Conservation (phyloP, 2,113 vertebrate genomes). For the Capreolus pygargus region DNA sequence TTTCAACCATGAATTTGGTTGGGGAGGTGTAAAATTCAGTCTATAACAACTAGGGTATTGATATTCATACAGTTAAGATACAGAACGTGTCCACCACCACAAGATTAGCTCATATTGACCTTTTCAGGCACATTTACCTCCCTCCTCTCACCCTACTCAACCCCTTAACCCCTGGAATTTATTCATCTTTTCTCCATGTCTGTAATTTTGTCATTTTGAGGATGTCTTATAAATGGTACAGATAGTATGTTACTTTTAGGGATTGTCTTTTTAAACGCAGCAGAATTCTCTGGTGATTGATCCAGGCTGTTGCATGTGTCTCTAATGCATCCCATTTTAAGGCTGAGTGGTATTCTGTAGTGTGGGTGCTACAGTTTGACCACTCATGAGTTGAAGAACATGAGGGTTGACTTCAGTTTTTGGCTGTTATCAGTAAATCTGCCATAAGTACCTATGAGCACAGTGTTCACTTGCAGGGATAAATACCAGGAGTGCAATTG, state of each 20-base stretch:
- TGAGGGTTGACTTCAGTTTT: neutral
- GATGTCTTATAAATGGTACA: neutral
- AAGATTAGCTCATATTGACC: neutral
- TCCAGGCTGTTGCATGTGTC: neutral
- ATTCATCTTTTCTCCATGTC: neutral
- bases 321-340: neutral
- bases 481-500: slow-evolving; percentile 18
- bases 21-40: neutral
- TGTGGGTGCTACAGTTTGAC: neutral
- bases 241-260: neutral
- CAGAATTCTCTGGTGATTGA: neutral
- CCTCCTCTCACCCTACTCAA: neutral
- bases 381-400: neutral
- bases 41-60: neutral
- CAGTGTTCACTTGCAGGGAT: neutral
- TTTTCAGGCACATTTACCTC: neutral
- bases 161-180: neutral
- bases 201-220: neutral
- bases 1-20: neutral
- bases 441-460: neutral
- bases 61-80: neutral
- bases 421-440: neutral
- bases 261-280: neutral
- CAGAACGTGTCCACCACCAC: neutral
- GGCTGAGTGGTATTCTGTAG: neutral